phyloP scores from a whole-genome alignment of 2,888 invertebrate genomes.

The Epistrophe eligans region DNA sequence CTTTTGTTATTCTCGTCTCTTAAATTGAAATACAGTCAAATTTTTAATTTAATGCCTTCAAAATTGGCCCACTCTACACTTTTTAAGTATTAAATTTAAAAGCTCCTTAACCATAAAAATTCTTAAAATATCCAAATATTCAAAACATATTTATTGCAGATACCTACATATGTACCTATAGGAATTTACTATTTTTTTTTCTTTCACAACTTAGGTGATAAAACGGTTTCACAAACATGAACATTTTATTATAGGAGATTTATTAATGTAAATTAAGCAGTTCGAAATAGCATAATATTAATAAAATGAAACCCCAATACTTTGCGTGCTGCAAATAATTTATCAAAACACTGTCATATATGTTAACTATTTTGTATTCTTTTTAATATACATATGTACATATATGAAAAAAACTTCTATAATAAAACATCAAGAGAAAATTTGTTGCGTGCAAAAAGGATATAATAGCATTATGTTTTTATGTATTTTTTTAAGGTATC shows the following conservation, averaged over 20 bases:
- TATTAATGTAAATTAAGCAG: constrained; percentile 20
- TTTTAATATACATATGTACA: background rate
- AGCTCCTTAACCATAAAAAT: background rate
- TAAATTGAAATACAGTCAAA: too few relatives aligned
- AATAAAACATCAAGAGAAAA: constrained; percentile 4
- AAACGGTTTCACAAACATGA: constrained; percentile 11
- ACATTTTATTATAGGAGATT: background rate
- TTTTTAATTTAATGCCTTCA: too few relatives aligned
- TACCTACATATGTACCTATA: background rate
- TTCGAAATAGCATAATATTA: constrained; percentile 21
- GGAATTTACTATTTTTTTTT: background rate
- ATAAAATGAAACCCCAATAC: constrained; percentile 3
- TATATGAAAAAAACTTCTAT: background rate
- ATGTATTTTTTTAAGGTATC: background rate
- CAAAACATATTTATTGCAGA: background rate
- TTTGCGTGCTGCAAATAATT: constrained; percentile 29
- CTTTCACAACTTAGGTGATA: background rate
- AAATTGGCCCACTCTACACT: background rate
- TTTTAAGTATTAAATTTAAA: background rate
- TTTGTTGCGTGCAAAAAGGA: constrained; percentile 26
- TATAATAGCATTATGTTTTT: constrained; percentile 17
- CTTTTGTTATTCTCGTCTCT: too few relatives aligned
- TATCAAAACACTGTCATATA: constrained; percentile 16
- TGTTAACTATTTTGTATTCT: constrained; percentile 17
- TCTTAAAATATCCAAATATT: background rate